A percentile compares a stretch with the other conserved stretches of the same genome.
Conservation (phyloP, 2,797 vertebrate genomes). For the Silurus lanzhouensis region DNA sequence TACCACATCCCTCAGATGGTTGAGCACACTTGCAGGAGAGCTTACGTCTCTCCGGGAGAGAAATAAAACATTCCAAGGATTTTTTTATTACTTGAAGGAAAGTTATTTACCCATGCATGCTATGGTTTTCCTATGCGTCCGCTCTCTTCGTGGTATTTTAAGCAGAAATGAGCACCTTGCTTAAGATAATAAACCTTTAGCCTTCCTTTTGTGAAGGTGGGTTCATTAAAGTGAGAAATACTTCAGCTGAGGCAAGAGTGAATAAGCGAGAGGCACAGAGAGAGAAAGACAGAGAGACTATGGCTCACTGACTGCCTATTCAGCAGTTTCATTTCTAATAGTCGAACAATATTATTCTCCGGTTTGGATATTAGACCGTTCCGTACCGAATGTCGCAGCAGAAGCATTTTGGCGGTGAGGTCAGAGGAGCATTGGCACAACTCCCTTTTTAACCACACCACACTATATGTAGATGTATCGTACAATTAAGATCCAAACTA, state of each 20-base stretch:
- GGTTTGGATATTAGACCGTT: slow-evolving; percentile 64
- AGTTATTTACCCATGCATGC: slow-evolving; percentile 45
- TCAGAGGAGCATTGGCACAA: neutral
- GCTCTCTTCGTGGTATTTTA: slow-evolving; percentile 36
- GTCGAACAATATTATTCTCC: slow-evolving; percentile 57
- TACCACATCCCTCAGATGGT: no score
- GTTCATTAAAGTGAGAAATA: slow-evolving; percentile 54
- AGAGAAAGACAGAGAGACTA: slow-evolving; percentile 39
- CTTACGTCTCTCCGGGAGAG: slow-evolving; percentile 55
- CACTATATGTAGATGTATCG: neutral
- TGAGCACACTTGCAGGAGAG: slow-evolving; percentile 60
- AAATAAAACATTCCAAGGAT: slow-evolving; percentile 68
- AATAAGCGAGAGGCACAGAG: no score
- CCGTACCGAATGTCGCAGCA: slow-evolving; percentile 59
- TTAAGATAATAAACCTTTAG: slow-evolving; percentile 47
- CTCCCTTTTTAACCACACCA: no score
- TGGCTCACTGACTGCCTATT: slow-evolving; percentile 59
- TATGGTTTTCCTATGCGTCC: slow-evolving; percentile 21
- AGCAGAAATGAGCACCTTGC: slow-evolving; percentile 44
- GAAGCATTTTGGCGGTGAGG: slow-evolving; percentile 62
- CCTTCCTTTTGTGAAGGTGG: slow-evolving; percentile 29
- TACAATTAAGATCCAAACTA: neutral
- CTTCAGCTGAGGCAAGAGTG: slow-evolving; percentile 44
- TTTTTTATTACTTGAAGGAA: slow-evolving; percentile 56
- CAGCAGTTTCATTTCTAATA: slow-evolving; percentile 58